Evolutionary conservation across 2,888 invertebrate genomes (phyloP), one percentile per base, ranked within the genome.

Genomic region (Lepidocyrtinus sp.): DNA sequence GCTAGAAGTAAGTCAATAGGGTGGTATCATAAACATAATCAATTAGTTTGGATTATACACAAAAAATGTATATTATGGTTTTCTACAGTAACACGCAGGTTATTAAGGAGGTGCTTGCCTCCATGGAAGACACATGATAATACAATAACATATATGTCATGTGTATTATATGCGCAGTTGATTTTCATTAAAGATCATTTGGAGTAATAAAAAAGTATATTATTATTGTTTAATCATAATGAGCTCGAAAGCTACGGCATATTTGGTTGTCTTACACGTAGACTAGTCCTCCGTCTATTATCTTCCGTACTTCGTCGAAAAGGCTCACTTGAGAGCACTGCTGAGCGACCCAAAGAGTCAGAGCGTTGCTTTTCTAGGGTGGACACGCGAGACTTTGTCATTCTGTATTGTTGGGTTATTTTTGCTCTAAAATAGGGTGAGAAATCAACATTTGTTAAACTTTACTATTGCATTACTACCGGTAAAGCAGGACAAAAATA

Each of bases 251-350:
- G 67, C 77, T 78, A 84, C 77, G 75, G 82, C 77, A 85, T 82
- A 81, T 86, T 77, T 64, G 81, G 80, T 79, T 81, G 83, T 88
- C 90, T 90, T 89, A 92, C 92, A 89, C 92, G 89, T 85, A 92
- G 89, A 88, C 92, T 92, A 86, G 91, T 91, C 87, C 91, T 89
- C 84, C 91, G 89, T 59, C 85, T 74, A 76, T 83, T 86, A 27
- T 84, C 84, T 75, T 86, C 86, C 21, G 84, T 85, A 62, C 85
- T 85, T 76, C 85, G 70, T 59, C 85, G 81, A 74, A 86, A 86
- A 24, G 82, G 80, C 61, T 85, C 87, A 72, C 81, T 82, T 27
- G 76, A 80, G 62, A 82, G 74, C 46, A 82, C 83, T 9, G 83
- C 83, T 21, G 70, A 70, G 5, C 86, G 76, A 24, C 85, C 85